A percentile compares a stretch with the other conserved stretches of the same genome.
Evolutionary conservation across 2,113 vertebrate species (phyloP).

Genomic region (Puntigrus tetrazona): DNA sequence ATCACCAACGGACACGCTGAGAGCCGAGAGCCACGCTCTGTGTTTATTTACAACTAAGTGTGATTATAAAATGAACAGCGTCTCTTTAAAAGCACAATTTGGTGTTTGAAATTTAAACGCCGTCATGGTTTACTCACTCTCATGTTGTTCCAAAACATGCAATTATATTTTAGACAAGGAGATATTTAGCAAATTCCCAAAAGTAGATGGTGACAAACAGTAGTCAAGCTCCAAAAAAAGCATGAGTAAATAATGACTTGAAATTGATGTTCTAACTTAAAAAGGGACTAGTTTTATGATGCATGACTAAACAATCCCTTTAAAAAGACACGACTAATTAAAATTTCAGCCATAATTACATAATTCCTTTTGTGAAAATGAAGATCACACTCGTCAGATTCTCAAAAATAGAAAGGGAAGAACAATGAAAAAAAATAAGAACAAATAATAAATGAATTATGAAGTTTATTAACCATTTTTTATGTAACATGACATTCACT

Average conservation of each 20-base stretch:
- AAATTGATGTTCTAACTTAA: background rate
- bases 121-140: background rate
- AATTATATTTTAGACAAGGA: background rate
- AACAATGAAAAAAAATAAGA: no score
- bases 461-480: background rate
- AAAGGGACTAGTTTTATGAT: background rate
- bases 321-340: background rate
- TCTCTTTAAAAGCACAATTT: background rate
- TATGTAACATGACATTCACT: background rate
- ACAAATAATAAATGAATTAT: background rate
- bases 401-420: background rate
- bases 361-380: background rate
- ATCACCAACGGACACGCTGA: constrained; percentile 27
- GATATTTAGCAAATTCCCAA: background rate
- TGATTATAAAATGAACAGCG: background rate
- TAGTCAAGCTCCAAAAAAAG: background rate
- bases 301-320: background rate
- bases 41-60: background rate
- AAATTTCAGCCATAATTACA: background rate
- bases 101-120: background rate
- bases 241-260: background rate
- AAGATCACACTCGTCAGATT: background rate
- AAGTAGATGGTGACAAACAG: background rate
- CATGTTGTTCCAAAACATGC: background rate
- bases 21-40: background rate